Percentiles rank a stretch among this genome's conserved stretches.
Conservation (phyloP, 1,140 invertebrate genomes). For the Cepaea nemoralis region DNA sequence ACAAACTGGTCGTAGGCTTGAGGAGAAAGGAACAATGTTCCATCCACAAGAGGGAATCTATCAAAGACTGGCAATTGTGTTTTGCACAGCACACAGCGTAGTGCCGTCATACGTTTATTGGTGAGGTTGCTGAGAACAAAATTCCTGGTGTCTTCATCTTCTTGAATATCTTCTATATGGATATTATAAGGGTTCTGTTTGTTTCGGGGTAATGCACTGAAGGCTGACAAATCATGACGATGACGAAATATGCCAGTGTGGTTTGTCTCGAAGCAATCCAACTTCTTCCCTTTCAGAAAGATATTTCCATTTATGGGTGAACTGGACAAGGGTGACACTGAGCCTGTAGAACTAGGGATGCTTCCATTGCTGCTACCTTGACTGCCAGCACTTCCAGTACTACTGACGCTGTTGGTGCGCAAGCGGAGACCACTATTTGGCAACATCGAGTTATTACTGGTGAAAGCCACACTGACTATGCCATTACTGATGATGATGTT, state of each 20-base stretch:
- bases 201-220: constrained; percentile 91
- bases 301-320: constrained; percentile 51
- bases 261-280: constrained; percentile 58
- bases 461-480: neutral
- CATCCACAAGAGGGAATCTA: constrained; percentile 95
- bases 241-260: constrained; percentile 74
- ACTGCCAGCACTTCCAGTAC: constrained; percentile 77
- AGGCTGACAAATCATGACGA: constrained; percentile 92
- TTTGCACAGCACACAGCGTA: constrained; percentile 83
- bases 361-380: constrained; percentile 75
- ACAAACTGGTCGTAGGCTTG: constrained; percentile 62
- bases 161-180: constrained; percentile 95
- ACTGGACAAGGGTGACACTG: constrained; percentile 57
- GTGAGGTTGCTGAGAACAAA: constrained; percentile 69
- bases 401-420: constrained; percentile 77
- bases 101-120: constrained; percentile 58
- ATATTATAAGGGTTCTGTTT: constrained; percentile 91
- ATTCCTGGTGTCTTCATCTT: constrained; percentile 90
- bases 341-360: constrained; percentile 64
- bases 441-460: neutral
- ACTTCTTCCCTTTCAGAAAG: constrained; percentile 73
- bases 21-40: constrained; percentile 96
- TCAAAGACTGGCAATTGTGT: constrained; percentile 92
- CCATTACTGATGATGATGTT: neutral
- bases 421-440: constrained; percentile 74